Evolutionary conservation across 2,113 vertebrate genomes (phyloP), one percentile per base, ranked within the genome.

Genomic region (Cyprinodon tularosa): DNA sequence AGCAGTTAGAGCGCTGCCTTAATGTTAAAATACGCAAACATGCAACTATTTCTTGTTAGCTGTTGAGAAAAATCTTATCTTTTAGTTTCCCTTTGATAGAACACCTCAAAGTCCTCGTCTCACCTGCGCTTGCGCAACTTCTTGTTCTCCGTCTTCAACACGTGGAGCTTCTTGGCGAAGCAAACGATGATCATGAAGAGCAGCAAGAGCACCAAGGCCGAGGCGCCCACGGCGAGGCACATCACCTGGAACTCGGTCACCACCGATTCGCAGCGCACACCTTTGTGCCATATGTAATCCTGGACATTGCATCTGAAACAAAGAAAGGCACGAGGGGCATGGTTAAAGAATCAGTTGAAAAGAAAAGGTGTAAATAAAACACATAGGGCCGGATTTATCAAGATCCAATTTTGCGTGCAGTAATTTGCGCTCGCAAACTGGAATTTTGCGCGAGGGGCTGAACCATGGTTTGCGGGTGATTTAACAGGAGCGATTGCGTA

Each of bases 251-350:
- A 99, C 93, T 99, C 97, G 0, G 98, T 99, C 92, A 99, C 95
- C 90, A 99, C 95, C 48, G 97, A 95, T 91, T 99, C 97, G 1
- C 98, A 99, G 86, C 97, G 96, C 0, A 94, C 92, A 0, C 98
- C 98, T 90, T 98, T 99, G 95, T 99, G 96, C 98, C 98, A 99
- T 83, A 98, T 97, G 95, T 99, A 99, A 81, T 98, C 98, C 93
- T 99, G 97, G 1, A 97, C 96, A 83, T 98, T 98, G 88, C 98
- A 99, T 93, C 98, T 99, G 60, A 76, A 66, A 80, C 22, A 85
- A 72, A 76, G 6, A 45, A 20, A n/a, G 62, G 60, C 17, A 53
- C 14, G 17, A 3, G 14, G 36, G n/a, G 29, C 7, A 50, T 59
- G 5, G 45, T 29, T 42, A 44, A 47, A 42, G 60, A 65, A n/a